Evolutionary conservation across 2,888 invertebrate genomes (phyloP), one percentile per base, ranked within the genome.

Genomic region (Agelastica alni): DNA sequence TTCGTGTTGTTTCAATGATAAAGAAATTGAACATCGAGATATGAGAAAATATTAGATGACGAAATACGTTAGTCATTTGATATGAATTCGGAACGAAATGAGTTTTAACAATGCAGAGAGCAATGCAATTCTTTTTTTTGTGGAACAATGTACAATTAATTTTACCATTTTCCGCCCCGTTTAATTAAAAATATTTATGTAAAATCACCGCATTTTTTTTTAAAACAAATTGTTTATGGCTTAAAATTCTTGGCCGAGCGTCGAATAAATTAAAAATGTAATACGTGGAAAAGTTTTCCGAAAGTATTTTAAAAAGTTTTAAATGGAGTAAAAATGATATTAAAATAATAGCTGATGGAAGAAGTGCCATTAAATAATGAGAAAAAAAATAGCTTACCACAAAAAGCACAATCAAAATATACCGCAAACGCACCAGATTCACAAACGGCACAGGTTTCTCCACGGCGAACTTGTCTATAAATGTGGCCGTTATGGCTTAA

Each of bases 401-500:
- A 63, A n/a, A 64, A 63, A 62, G 62, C 62, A 63, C 66, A 66
- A 60, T 63, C 59, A 62, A 64, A 66, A 60, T 63, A 61, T 58
- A 58, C 49, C 61, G 56, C 51, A 48, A 51, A 44, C 56, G 45
- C 56, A 56, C 56, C 53, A 56, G 45, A 53, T 58, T 53, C 58
- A 37, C 53, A 58, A 56, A 60, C 53, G 59, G 59, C 56, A 67
- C 68, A 60, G 65, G 68, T 66, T 67, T 56, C 64, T 66, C 61
- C 63, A 64, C 62, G 53, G 65, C 63, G 64, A 62, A 70, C 68
- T 70, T 70, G 63, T 65, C 69, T 70, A 66, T 70, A 70, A 75
- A 71, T 73, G 73, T 71, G 72, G 71, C 68, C 64, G 68, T 69
- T 70, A 72, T 67, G 70, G 68, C 67, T 66, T 69, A 70, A 71